Evolutionary conservation across 2,888 invertebrate species (phyloP).

Genomic region (Adineta ricciae): DNA sequence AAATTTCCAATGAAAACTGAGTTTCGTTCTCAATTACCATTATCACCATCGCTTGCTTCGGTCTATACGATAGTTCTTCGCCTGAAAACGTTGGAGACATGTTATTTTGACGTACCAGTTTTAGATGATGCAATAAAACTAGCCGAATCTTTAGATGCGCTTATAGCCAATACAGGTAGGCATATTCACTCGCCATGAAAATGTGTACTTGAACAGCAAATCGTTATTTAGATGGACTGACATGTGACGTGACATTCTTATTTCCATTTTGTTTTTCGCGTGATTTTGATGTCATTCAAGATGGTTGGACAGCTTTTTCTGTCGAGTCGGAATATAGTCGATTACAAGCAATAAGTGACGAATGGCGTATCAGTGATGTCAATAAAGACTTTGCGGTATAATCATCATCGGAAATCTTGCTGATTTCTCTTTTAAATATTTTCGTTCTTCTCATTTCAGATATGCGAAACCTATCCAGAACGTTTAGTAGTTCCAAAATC

Average conservation of each 20-base stretch:
- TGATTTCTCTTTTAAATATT: neutral
- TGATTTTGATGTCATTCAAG: conserved; percentile 17
- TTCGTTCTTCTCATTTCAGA: neutral
- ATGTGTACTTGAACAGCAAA: no score
- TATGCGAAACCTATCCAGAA: conserved; percentile 26
- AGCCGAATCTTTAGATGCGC: neutral
- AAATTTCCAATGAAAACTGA: conserved; percentile 2
- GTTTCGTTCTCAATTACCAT: neutral
- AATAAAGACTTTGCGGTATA: conserved; percentile 26
- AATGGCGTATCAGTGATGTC: conserved; percentile 30
- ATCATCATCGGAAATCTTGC: no score
- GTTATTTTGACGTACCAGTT: neutral
- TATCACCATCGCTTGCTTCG: neutral
- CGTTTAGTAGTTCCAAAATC: conserved; percentile 32
- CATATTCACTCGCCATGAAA: no score
- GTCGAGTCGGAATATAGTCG: conserved; percentile 15
- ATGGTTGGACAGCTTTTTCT: conserved; percentile 19
- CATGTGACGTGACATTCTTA: neutral
- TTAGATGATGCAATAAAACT: neutral
- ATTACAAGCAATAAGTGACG: conserved; percentile 19
- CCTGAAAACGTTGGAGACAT: neutral
- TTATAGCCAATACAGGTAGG: neutral
- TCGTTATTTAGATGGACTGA: neutral
- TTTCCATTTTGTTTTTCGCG: conserved; percentile 9
- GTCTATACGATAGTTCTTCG: neutral